Conservation (phyloP, 1,140 invertebrate genomes). For the Zaprionus tsacasi region DNA sequence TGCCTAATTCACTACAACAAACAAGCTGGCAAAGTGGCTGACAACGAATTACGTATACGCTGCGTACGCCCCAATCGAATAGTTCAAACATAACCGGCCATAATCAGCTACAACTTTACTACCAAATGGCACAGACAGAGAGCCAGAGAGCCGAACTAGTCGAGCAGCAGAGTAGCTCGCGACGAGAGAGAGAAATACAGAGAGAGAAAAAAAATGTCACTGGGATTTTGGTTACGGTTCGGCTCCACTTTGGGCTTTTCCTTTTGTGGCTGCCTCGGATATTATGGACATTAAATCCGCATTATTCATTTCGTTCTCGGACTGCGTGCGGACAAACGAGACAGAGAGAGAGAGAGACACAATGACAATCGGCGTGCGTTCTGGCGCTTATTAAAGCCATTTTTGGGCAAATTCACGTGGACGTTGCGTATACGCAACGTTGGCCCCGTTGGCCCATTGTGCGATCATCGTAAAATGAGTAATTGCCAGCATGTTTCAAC, state of each 20-base stretch:
- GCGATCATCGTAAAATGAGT: constrained; percentile 73
- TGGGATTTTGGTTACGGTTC: constrained; percentile 25
- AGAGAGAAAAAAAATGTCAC: constrained; percentile 35
- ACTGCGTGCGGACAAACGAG: background rate
- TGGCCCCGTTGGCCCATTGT: constrained; percentile 37
- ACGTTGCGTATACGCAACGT: constrained; percentile 63
- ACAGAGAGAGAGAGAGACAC: constrained; percentile 33
- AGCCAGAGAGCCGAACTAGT: background rate
- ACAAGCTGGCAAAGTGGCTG: background rate
- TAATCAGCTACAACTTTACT: background rate
- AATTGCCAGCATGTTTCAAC: constrained; percentile 72
- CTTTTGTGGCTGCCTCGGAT: constrained; percentile 56
- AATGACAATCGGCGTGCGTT: constrained; percentile 42
- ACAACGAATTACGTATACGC: constrained; percentile 18
- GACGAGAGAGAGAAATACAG: too few relatives aligned
- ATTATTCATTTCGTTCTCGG: constrained; percentile 59
- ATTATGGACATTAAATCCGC: constrained; percentile 70
- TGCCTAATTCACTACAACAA: constrained; percentile 65
- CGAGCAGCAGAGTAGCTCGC: background rate
- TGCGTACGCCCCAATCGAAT: constrained; percentile 6
- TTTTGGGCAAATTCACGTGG: constrained; percentile 53
- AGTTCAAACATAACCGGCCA: background rate
- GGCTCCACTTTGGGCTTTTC: constrained; percentile 30
- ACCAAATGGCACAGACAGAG: too few relatives aligned
- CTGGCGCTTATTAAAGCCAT: constrained; percentile 59